phyloP scores from a whole-genome alignment of 2,113 vertebrate genomes.

The Anguilla rostrata region DNA sequence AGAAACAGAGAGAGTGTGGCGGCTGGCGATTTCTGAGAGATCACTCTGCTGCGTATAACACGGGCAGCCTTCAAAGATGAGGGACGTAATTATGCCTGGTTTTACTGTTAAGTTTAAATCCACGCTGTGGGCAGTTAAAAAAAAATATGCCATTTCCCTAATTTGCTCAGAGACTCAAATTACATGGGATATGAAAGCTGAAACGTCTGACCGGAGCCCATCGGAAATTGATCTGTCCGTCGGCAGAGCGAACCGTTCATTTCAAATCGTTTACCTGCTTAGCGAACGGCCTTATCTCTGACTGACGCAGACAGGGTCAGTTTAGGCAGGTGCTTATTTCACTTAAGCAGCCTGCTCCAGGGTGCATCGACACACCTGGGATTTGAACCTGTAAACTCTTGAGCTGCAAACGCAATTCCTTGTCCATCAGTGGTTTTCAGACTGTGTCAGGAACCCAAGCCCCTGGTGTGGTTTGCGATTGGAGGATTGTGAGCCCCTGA shows the following conservation, averaged over 20 bases:
- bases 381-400: neutral
- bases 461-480: too few relatives aligned
- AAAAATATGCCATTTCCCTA: constrained; percentile 19
- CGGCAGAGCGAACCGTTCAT: neutral
- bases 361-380: too few relatives aligned
- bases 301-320: too few relatives aligned
- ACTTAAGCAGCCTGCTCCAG: too few relatives aligned
- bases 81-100: constrained; percentile 9
- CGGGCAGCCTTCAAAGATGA: neutral
- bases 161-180: constrained; percentile 18
- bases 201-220: neutral
- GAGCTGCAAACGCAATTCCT: neutral
- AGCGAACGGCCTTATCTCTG: neutral
- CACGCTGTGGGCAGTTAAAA: neutral
- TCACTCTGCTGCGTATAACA: neutral
- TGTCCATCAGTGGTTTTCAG: too few relatives aligned
- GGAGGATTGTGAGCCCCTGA: too few relatives aligned
- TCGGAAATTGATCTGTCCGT: neutral
- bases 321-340: too few relatives aligned
- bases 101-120: neutral
- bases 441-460: too few relatives aligned
- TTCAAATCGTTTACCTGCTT: neutral
- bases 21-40: neutral
- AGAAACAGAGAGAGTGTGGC: neutral
- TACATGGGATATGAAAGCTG: constrained; percentile 17